Evolutionary conservation across 35 echinoderm and acorn worm genomes (phyloP).

Genomic region (Diadema setosum): DNA sequence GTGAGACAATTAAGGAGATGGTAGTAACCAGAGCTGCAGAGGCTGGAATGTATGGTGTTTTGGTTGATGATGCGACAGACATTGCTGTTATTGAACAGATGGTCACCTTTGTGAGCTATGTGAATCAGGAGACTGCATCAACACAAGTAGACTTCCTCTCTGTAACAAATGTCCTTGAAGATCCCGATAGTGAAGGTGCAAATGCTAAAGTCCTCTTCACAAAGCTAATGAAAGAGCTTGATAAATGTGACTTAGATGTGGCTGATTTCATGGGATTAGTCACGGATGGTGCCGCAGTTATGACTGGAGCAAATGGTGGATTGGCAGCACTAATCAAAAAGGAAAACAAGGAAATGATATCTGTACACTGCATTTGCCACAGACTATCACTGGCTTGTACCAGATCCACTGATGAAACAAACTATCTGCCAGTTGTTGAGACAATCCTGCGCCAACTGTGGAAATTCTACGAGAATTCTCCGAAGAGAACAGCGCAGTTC

Average conservation of each 20-base stretch:
- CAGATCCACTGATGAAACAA: background rate
- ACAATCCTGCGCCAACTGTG: background rate
- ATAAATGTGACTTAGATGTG: background rate
- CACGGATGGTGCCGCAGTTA: conserved; percentile 25
- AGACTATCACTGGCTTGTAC: conserved; percentile 10
- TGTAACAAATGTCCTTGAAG: background rate
- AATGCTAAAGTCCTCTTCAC: background rate
- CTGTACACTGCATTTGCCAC: conserved; percentile 11
- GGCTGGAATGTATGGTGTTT: background rate
- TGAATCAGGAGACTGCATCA: background rate
- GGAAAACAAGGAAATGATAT: background rate
- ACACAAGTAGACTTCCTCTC: background rate
- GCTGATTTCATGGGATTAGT: background rate
- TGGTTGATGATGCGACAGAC: background rate
- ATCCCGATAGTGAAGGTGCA: background rate
- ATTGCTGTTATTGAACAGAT: conserved; percentile 5
- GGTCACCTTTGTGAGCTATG: background rate
- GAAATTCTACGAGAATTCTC: background rate
- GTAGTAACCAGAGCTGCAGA: background rate
- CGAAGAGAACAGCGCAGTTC: background rate
- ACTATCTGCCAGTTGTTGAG: background rate
- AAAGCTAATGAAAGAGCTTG: background rate
- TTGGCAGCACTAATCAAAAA: background rate
- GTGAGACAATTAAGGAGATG: background rate
- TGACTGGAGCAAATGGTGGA: background rate